Evolutionary conservation across 2,888 invertebrate species (phyloP).

Genomic region (Pardosa pseudoannulata): DNA sequence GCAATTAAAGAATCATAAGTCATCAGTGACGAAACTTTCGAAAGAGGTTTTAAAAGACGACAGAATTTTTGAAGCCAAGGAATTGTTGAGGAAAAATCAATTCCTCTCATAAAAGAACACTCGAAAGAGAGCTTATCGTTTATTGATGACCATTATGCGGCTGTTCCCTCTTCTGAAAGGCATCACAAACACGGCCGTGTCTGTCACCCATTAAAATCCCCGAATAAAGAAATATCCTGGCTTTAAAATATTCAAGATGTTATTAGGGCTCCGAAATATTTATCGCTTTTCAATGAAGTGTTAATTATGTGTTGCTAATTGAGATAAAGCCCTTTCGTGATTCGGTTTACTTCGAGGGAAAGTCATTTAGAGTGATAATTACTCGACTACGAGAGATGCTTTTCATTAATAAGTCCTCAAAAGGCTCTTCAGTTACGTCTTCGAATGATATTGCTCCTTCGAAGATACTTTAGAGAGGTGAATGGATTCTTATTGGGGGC

Average conservation of each 20-base stretch:
- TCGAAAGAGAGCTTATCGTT: not conserved
- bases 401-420: conserved; percentile 16
- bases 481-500: too few relatives aligned
- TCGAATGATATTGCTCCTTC: too few relatives aligned
- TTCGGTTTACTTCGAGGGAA: conserved; percentile 23
- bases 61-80: too few relatives aligned
- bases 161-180: not conserved
- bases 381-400: not conserved
- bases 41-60: too few relatives aligned
- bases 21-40: too few relatives aligned
- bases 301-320: conserved; percentile 63
- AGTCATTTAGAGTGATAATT: conserved; percentile 49
- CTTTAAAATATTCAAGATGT: conserved; percentile 53
- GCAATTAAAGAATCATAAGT: too few relatives aligned
- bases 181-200: not conserved
- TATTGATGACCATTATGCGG: not conserved
- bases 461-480: too few relatives aligned
- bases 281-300: conserved; percentile 44
- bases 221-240: not conserved
- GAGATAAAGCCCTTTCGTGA: conserved; percentile 44
- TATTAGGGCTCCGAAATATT: conserved; percentile 27
- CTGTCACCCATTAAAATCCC: conserved; percentile 19
- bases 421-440: not conserved
- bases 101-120: not conserved
- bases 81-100: too few relatives aligned